phyloP scores from a whole-genome alignment of 2,797 vertebrate genomes.

The Falco berigora region DNA sequence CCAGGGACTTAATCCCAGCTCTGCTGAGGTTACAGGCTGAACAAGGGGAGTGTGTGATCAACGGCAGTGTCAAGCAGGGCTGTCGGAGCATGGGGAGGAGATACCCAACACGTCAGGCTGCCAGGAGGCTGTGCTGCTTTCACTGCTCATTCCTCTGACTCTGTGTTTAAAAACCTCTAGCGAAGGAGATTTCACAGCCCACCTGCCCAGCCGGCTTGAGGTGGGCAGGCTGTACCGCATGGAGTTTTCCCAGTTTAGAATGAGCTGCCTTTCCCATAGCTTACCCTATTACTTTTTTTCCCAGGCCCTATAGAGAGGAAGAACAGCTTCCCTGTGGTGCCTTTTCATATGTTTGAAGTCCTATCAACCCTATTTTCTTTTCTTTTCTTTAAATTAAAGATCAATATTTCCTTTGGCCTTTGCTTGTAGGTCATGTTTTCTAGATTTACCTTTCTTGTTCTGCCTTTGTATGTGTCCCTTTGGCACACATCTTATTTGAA shows the following conservation, averaged over 20 bases:
- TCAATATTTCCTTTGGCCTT: background rate
- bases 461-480: background rate
- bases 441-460: background rate
- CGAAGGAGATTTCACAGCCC: background rate
- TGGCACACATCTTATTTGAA: background rate
- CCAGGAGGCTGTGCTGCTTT: background rate
- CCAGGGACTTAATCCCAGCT: background rate
- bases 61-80: rapidly evolving
- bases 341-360: background rate
- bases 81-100: rapidly evolving
- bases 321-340: background rate
- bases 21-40: background rate
- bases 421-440: background rate
- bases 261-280: background rate
- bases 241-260: background rate
- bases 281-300: background rate
- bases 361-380: background rate
- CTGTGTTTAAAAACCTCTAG: background rate
- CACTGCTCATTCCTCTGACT: background rate
- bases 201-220: background rate
- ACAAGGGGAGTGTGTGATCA: background rate
- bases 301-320: background rate
- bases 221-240: background rate
- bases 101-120: rapidly evolving
- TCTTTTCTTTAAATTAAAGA: background rate